Evolutionary conservation across 2,797 vertebrate species (phyloP), one percentile per base, ranked within the genome.

Genomic region (Urosaurus nigricauda): DNA sequence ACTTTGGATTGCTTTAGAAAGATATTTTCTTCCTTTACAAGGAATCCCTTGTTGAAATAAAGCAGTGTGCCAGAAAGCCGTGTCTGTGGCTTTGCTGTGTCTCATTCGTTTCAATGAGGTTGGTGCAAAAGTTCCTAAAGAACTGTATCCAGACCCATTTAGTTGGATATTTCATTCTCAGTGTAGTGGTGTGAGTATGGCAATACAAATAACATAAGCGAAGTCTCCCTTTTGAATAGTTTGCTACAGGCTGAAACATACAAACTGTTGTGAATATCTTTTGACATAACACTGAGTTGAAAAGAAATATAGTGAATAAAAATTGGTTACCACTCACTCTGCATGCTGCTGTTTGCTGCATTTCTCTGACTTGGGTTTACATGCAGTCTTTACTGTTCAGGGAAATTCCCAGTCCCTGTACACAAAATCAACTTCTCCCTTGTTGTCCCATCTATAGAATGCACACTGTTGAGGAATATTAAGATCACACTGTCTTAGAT

Each of bases 391-490:
- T 87, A 63, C 91, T 90, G 79, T 87, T 83, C 90, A 6, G 37
- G 2, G 60, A n/a, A 78, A 75, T 37, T 87, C 14, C 13, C 0
- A 65, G 24, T 65, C 68, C 29, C 32, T 89, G 32, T 8, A 2
- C 8, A 70, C 16, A 79, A 74, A 84, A 80, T 82, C 77, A 87
- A 24, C 24, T 1, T 26, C 11, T 85, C 3, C 79, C 77, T 89
- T 85, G 77, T 63, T 19, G 21, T 5, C 43, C n/a, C 74, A 26
- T 12, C n/a, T 37, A 3, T 73, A 70, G 60, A 77, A 88, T 81
- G n/a, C 32, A 77, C 70, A 63, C 35, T 63, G 37, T 32, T 86
- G 85, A 82, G 80, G 84, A 83, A 87, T 93, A 37, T 73, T 89
- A 56, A 71, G 43, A 90, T 85, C 12, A 58, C 77, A 0, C 2